Percentiles rank a stretch among this genome's conserved stretches.
These are phyloP conservation scores for Saguinus oedipus DNA, from an alignment of 2,797 vertebrate species.

Conservation along the genomic window DNA sequence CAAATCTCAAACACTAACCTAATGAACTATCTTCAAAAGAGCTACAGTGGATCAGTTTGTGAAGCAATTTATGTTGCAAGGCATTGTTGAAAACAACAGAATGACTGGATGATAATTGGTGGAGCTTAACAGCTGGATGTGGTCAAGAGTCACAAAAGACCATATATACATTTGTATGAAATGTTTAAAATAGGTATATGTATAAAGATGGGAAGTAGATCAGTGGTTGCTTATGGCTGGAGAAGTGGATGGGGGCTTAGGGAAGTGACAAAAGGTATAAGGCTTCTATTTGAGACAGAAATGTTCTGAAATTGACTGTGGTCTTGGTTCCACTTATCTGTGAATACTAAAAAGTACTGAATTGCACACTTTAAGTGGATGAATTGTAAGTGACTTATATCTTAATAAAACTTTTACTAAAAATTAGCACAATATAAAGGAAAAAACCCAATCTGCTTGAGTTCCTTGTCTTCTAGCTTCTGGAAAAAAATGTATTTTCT, in stretches of 20 bases:
- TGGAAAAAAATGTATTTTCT: neutral
- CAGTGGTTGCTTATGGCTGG: neutral
- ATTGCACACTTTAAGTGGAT: neutral
- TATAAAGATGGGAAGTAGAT: neutral
- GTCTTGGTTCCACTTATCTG: neutral
- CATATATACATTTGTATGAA: neutral
- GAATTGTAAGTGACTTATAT: neutral
- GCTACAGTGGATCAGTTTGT: neutral
- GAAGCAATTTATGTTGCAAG: neutral
- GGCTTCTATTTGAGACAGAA: neutral
- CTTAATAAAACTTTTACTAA: neutral
- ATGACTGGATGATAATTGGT: neutral
- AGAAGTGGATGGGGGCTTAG: neutral
- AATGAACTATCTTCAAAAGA: neutral
- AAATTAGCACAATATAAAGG: neutral
- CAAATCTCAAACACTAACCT: neutral
- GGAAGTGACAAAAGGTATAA: neutral
- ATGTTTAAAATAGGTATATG: neutral
- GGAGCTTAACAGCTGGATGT: neutral
- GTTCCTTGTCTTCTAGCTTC: neutral
- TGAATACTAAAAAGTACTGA: neutral
- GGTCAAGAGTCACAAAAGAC: neutral
- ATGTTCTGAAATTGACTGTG: neutral
- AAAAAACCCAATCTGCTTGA: neutral
- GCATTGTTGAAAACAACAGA: neutral